Evolutionary conservation across 1,140 invertebrate genomes (phyloP).

Genomic region (Matsumurasca onukii): DNA sequence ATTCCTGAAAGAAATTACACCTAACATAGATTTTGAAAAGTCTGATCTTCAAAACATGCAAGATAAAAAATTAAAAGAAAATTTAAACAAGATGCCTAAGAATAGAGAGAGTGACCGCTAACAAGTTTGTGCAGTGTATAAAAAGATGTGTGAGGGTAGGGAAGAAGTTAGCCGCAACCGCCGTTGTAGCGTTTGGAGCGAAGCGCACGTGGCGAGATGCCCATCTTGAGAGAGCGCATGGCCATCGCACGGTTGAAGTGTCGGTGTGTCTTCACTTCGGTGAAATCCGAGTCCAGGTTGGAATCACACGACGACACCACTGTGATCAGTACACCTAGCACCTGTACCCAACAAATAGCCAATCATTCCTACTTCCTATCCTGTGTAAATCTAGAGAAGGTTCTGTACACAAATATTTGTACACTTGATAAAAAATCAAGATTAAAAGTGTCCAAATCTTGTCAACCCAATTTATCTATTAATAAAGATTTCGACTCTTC

Average conservation of each 20-base stretch:
- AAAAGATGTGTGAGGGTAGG: background rate
- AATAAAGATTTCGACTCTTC: no score
- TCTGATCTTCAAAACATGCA: slow-evolving; percentile 8
- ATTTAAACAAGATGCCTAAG: background rate
- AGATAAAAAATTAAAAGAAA: slow-evolving; percentile 2
- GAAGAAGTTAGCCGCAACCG: slow-evolving; percentile 29
- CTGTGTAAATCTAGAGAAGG: no score
- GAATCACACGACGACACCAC: slow-evolving; percentile 72
- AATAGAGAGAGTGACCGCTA: background rate
- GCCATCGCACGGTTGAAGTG: slow-evolving; percentile 86
- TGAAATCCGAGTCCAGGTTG: slow-evolving; percentile 53
- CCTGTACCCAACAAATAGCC: slow-evolving; percentile 54
- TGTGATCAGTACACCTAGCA: slow-evolving; percentile 75
- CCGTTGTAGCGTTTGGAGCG: slow-evolving; percentile 37
- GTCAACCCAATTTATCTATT: no score
- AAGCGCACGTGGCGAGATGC: slow-evolving; percentile 39
- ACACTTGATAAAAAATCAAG: no score
- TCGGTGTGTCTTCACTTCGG: slow-evolving; percentile 67
- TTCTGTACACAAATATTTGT: no score
- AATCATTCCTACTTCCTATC: no score
- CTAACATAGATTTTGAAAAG: background rate
- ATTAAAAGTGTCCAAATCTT: no score
- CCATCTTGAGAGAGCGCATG: slow-evolving; percentile 66
- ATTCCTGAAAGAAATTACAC: background rate
- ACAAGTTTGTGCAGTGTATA: slow-evolving; percentile 12